These are phyloP conservation scores for Epicauta chinensis DNA, from an alignment of 1,140 invertebrate genomes.

Conservation along the genomic window DNA sequence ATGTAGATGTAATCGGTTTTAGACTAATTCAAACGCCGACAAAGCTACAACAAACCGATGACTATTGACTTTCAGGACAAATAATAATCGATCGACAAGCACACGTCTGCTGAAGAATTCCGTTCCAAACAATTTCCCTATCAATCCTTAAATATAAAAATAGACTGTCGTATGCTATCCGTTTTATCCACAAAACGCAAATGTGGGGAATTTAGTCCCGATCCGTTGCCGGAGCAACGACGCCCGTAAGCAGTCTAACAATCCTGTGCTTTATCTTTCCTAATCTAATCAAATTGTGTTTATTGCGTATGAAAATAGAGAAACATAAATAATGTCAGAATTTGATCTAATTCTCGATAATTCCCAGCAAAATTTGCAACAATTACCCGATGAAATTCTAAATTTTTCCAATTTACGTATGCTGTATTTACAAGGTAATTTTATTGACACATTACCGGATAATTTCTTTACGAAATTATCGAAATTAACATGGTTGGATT, in stretches of 20 bases:
- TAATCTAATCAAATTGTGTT: constrained; percentile 1
- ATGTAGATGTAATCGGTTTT: too few relatives aligned
- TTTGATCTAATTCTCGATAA: constrained; percentile 33
- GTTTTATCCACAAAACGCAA: too few relatives aligned
- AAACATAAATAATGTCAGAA: constrained; percentile 29
- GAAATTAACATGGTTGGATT: constrained; percentile 41
- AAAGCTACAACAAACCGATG: too few relatives aligned
- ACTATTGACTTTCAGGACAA: too few relatives aligned
- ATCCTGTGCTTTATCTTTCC: neutral
- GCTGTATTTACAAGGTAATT: constrained; percentile 42
- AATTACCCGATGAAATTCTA: constrained; percentile 28
- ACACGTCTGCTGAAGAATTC: too few relatives aligned
- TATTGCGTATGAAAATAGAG: neutral
- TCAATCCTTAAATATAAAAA: too few relatives aligned
- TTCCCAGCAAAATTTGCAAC: constrained; percentile 29
- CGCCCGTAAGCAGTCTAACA: neutral
- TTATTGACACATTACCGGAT: constrained; percentile 33
- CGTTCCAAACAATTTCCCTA: too few relatives aligned
- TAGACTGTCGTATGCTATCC: too few relatives aligned
- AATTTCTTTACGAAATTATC: constrained; percentile 38
- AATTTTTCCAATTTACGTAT: constrained; percentile 36
- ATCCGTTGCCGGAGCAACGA: too few relatives aligned
- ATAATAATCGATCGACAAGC: too few relatives aligned
- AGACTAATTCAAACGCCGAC: too few relatives aligned
- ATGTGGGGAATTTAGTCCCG: too few relatives aligned